Base-by-base conservation (phyloP, 53 echinoderm and acorn worm species). In the Astropecten irregularis region DNA sequence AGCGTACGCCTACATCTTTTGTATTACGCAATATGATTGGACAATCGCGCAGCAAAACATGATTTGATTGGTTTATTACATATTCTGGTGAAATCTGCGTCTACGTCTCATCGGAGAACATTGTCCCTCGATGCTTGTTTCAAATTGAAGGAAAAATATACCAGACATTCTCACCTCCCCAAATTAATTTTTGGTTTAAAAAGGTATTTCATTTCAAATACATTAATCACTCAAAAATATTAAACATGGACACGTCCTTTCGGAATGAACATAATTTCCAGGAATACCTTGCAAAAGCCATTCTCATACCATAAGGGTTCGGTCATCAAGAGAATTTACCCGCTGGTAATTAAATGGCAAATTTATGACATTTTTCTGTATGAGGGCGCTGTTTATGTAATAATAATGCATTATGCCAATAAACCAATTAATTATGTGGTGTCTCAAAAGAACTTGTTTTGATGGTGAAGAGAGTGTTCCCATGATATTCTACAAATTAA, bases 1-100 rank as follows among this genome's bases (percentile, higher is more conserved):
- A 31, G 47, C 62, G 74, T 37, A 74, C 74, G 79, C 79, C 79
- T 79, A 79, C 60, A 62, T 79, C 79, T 79, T 79, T 79, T 79
- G 79, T 79, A 48, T 79, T 79, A 79, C 79, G 61, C 79, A 79
- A 79, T 61, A 62, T 79, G 79, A 79, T 79, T 79, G 79, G 79
- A 79, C 79, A 79, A 61, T 37, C 79, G 19, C 15, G 50, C 61
- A 62, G 46, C 79, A 79, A 61, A 79, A 60, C 60, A 62, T 79
- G 48, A 61, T 79, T 62, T 79, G 79, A 79, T 79, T 79, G 79
- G 79, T 28, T 79, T 79, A 79, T 79, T 62, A 48, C 79, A 79
- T 79, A 79, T 79, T 79, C 79, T 60, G 42, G 79, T 9, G 60
- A 79, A 79, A 79, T 79, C 79, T 79, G 79, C 62, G 79, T 79